Base-by-base conservation (phyloP, 2,113 vertebrate species). In the Colaptes auratus region DNA sequence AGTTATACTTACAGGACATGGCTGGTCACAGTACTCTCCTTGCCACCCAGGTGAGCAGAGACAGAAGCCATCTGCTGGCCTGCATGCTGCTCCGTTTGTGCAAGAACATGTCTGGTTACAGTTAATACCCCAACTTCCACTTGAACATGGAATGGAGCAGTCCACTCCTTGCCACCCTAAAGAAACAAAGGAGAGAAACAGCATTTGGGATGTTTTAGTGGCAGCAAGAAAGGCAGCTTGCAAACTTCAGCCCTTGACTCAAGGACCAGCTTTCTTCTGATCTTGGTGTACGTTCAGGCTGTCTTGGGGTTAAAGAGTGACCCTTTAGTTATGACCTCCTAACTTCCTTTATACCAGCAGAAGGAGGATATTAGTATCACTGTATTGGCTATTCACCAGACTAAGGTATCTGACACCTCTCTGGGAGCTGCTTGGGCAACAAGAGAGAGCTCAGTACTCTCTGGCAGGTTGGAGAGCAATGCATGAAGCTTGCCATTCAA, bases 81-180 rank as follows among this genome's bases (percentile, higher is more conserved):
- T 98, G 95, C 99, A 99, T 76, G 98, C 98, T 0, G 99, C 99
- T 65, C 98, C 98, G 0, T 99, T 99, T 89, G 95, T 96, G 90
- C 99, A 99, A 56, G 95, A 56, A 65, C 99, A 99, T 0, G 97
- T 98, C 92, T 98, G 98, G 78, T 99, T 99, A 94, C 99, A 99
- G 96, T 96, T 96, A n/a, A 98, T 97, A 44, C 99, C 99, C 99
- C 99, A 99, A 0, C 95, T 98, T 15, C 99, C 99, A 30, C 98
- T 99, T 31, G 99, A 98, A 61, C 99, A 99, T 0, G 98, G 98
- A 86, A 99, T 98, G 66, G 98, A 98, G 81, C 99, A 99, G 90
- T 99, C 99, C 30, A 98, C 97, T 46, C 99, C 99, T 94, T 99
- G 99, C 99, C 99, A 99, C 24, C 99, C 99, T 99, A 78, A 25